phyloP scores from a whole-genome alignment of 2,888 invertebrate genomes.

The Reticulitermes lucifugus region DNA sequence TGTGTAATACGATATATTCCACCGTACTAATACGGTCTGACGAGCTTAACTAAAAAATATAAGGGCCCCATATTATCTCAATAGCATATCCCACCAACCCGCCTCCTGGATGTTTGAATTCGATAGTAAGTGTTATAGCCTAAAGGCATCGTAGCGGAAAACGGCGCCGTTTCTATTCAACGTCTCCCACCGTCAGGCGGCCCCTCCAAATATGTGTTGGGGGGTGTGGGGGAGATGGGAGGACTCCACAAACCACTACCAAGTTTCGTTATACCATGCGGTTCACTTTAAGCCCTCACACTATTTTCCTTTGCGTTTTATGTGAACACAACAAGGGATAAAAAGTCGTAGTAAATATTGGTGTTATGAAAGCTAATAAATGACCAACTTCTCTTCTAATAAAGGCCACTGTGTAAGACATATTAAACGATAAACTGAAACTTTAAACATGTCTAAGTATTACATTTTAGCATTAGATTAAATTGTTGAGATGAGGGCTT shows the following conservation, averaged over 20 bases:
- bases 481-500: no score
- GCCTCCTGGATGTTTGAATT: conserved; percentile 17
- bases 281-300: neutral
- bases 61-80: conserved; percentile 13
- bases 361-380: no score
- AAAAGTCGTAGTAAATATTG: neutral
- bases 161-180: conserved; percentile 39
- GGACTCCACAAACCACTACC: neutral
- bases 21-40: conserved; percentile 13
- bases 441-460: no score
- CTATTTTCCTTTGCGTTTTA: neutral
- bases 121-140: conserved; percentile 32
- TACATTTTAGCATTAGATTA: no score
- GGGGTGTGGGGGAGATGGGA: neutral
- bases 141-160: conserved; percentile 20
- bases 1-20: neutral
- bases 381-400: no score
- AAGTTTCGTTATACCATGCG: neutral
- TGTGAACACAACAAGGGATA: neutral
- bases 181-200: neutral
- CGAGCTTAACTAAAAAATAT: conserved; percentile 6
- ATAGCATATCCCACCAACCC: neutral
- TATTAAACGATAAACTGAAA: no score
- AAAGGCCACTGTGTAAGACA: no score
- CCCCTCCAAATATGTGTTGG: neutral